phyloP scores from a whole-genome alignment of 2,888 invertebrate genomes.

The Schrankia costaestrigalis region DNA sequence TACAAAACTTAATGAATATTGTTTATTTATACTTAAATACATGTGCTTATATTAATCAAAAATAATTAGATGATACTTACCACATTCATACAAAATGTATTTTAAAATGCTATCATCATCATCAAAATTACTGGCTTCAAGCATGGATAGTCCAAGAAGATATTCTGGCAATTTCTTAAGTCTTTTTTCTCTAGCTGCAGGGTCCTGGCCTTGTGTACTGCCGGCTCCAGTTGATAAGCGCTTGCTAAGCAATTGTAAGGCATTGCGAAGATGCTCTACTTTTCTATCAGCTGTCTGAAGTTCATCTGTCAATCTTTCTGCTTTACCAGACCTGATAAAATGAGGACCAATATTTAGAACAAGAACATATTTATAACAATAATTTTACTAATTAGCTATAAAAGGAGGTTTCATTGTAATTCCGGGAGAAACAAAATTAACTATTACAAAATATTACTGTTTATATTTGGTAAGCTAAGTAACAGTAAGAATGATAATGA shows the following conservation, averaged over 20 bases:
- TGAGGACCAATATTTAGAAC: conserved; percentile 3
- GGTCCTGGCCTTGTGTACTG: conserved; percentile 79
- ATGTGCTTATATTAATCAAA: conserved; percentile 3
- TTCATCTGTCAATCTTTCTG: conserved; percentile 91
- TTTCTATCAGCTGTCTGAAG: conserved; percentile 89
- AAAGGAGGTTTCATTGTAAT: too few species aligned
- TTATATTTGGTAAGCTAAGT: too few species aligned
- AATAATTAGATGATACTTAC: conserved; percentile 42
- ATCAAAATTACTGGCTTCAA: conserved; percentile 83
- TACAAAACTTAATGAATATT: too few species aligned
- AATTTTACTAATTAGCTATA: too few species aligned
- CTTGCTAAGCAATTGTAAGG: conserved; percentile 83
- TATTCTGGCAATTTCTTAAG: conserved; percentile 94
- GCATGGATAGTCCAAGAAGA: conserved; percentile 87
- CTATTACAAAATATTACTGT: neutral
- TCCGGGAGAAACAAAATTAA: too few species aligned
- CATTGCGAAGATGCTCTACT: conserved; percentile 88
- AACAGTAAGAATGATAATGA: too few species aligned
- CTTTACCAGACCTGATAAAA: conserved; percentile 87
- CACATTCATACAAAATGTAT: conserved; percentile 79
- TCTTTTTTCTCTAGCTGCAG: conserved; percentile 85
- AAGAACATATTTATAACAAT: neutral
- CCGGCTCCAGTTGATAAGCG: conserved; percentile 78
- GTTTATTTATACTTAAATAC: too few species aligned
- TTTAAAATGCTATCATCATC: conserved; percentile 83